phyloP scores from a whole-genome alignment of 2,797 vertebrate genomes.

The Pempheris klunzingeri region DNA sequence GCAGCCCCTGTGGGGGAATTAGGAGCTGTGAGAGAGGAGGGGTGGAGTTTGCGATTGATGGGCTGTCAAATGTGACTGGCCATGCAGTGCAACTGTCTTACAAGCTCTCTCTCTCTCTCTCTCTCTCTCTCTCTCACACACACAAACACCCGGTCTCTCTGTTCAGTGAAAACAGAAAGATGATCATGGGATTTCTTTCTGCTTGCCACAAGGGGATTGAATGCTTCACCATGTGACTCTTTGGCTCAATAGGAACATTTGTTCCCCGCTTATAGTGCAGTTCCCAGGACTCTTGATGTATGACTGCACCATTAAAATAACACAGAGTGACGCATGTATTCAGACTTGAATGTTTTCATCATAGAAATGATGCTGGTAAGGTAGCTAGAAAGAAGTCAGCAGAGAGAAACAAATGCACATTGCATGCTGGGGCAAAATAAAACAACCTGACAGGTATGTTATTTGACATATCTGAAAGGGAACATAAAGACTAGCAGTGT shows the following conservation, averaged over 20 bases:
- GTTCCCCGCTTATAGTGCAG: conserved; percentile 47
- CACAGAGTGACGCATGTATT: conserved; percentile 22
- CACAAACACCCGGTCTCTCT: conserved; percentile 39
- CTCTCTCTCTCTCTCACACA: conserved; percentile 4
- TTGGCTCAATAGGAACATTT: conserved; percentile 70
- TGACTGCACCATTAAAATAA: conserved; percentile 56
- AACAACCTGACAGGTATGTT: background rate
- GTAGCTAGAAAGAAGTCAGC: background rate
- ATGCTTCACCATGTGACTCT: conserved; percentile 71
- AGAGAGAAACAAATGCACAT: conserved; percentile 12
- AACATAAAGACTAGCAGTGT: background rate
- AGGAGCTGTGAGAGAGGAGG: conserved; percentile 32
- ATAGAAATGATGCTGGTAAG: conserved; percentile 16
- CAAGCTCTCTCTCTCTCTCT: conserved; percentile 11
- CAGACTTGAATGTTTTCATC: conserved; percentile 26
- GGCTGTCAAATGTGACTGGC: conserved; percentile 61
- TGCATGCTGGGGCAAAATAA: background rate
- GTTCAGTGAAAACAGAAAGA: conserved; percentile 56
- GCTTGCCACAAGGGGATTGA: conserved; percentile 60
- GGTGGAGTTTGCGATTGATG: conserved; percentile 56
- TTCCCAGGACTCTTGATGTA: conserved; percentile 51
- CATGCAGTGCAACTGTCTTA: conserved; percentile 44
- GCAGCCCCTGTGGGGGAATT: background rate
- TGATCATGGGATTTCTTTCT: conserved; percentile 76
- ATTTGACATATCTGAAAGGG: background rate